These are phyloP conservation scores for Spialia ferax DNA, from an alignment of 2,888 invertebrate genomes.

Conservation along the genomic window DNA sequence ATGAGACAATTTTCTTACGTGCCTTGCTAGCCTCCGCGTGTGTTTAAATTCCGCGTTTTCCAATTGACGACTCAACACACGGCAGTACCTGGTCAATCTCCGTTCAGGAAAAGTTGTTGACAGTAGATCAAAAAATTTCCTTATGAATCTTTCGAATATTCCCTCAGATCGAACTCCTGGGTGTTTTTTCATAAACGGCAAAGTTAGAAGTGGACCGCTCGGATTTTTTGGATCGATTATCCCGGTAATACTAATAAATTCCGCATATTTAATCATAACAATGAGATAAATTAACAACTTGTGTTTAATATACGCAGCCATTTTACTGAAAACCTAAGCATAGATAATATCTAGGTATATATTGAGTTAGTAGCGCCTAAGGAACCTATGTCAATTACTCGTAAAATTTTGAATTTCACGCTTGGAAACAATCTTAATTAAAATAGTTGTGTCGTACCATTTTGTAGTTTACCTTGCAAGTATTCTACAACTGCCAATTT, in stretches of 20 bases:
- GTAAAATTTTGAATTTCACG: constrained; percentile 26
- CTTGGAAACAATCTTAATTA: background rate
- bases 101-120: constrained; percentile 52
- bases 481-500: constrained; percentile 61
- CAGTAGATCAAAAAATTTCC: constrained; percentile 55
- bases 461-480: constrained; percentile 46
- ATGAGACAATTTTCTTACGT: constrained; percentile 53
- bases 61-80: constrained; percentile 53
- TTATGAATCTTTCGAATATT: constrained; percentile 65
- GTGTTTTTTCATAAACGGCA: constrained; percentile 28
- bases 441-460: background rate
- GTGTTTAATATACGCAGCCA: constrained; percentile 2
- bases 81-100: constrained; percentile 55
- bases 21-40: constrained; percentile 53
- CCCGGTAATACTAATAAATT: constrained; percentile 37
- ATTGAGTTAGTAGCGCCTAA: background rate
- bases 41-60: constrained; percentile 49
- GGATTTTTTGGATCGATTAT: constrained; percentile 37
- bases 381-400: background rate
- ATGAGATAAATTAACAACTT: constrained; percentile 11
- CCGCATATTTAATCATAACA: constrained; percentile 14
- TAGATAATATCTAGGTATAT: too few relatives aligned
- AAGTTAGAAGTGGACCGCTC: constrained; percentile 30
- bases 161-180: constrained; percentile 46
- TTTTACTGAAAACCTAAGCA: too few relatives aligned